Percentiles rank a stretch among this genome's conserved stretches.
Evolutionary conservation across 2,888 invertebrate genomes (phyloP).

Genomic region (Escarpia spicata): DNA sequence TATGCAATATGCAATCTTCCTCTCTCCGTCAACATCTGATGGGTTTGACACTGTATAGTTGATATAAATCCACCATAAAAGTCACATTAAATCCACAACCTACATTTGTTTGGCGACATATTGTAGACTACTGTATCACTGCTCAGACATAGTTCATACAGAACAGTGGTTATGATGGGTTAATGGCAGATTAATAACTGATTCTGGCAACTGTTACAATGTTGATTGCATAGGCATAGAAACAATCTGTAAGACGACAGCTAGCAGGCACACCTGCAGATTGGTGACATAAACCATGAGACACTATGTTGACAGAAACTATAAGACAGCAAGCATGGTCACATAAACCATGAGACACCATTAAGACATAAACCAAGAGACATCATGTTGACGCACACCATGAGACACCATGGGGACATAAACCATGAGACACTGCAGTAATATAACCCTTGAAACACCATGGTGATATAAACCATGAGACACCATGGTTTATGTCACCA

Average conservation of each 20-base stretch:
- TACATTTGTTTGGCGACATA: neutral
- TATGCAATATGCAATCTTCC: neutral
- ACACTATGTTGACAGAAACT: neutral
- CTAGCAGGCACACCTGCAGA: neutral
- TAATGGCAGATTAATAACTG: neutral
- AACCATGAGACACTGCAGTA: neutral
- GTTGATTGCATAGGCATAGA: neutral
- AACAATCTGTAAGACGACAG: neutral
- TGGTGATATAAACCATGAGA: neutral
- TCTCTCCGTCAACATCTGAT: neutral
- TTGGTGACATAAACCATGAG: neutral
- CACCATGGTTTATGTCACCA: neutral
- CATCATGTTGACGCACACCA: neutral
- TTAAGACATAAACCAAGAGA: neutral
- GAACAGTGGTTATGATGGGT: neutral
- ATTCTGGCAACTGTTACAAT: neutral
- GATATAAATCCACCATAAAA: neutral
- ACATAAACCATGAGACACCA: too few species aligned
- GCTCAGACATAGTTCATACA: neutral
- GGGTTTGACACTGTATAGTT: neutral
- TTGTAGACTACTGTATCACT: neutral
- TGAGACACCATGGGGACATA: neutral
- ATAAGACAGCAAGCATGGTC: neutral
- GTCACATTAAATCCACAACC: neutral
- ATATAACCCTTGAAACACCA: neutral